Evolutionary conservation across 2,888 invertebrate genomes (phyloP).

Genomic region (Drosophila yooni): DNA sequence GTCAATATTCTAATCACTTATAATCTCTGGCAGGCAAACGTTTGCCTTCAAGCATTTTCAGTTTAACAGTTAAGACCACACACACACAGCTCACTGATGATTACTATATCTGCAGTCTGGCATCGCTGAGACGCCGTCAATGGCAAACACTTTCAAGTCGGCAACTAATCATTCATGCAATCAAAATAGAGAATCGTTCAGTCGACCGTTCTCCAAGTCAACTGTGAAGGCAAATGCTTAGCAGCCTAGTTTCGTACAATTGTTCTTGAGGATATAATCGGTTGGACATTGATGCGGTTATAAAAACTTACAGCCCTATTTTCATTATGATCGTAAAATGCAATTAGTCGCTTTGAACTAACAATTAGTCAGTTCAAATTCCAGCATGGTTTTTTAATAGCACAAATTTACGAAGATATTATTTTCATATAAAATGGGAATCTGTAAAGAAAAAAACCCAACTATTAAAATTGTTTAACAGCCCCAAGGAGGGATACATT

Average conservation of each 20-base stretch:
- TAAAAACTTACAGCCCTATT: constrained; percentile 40
- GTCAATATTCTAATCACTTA: constrained; percentile 80
- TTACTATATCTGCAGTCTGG: constrained; percentile 64
- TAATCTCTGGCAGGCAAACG: constrained; percentile 61
- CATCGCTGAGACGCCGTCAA: constrained; percentile 60
- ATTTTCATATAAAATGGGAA: constrained; percentile 16
- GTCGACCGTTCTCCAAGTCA: constrained; percentile 28
- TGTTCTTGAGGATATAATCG: constrained; percentile 48
- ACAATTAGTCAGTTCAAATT: constrained; percentile 26
- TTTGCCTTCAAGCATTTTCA: constrained; percentile 53
- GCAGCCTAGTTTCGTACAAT: constrained; percentile 39
- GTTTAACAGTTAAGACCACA: constrained; percentile 48
- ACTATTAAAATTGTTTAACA: constrained; percentile 48
- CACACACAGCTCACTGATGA: constrained; percentile 49
- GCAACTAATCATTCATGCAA: constrained; percentile 62
- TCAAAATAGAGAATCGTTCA: constrained; percentile 55
- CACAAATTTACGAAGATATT: constrained; percentile 30
- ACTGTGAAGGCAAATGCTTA: constrained; percentile 14
- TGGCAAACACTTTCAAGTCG: constrained; percentile 34
- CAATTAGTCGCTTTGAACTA: constrained; percentile 56
- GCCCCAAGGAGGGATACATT: constrained; percentile 49
- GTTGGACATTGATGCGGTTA: constrained; percentile 28
- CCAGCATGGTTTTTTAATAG: constrained; percentile 14
- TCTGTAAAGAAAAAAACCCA: constrained; percentile 35
- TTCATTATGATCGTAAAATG: constrained; percentile 59